Evolutionary conservation across 64 coral and sea anemone genomes (phyloP), one percentile per base, ranked within the genome.

Genomic region (Catalaphyllia jardinei): DNA sequence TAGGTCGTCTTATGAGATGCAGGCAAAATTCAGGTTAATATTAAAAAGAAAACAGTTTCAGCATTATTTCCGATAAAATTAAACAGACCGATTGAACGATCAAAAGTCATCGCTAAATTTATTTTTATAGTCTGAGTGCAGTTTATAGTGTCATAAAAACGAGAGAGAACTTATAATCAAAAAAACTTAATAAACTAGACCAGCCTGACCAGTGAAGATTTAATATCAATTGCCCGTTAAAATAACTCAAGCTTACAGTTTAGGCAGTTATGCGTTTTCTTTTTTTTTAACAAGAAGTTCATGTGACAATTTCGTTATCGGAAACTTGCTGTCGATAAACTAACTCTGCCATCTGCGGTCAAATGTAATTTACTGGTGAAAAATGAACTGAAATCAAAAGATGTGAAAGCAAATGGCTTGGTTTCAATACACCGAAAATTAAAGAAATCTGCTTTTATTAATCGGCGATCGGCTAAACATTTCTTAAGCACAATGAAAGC

Each of bases 331-430:
- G 28, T 6, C 30, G 78, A 60, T 62, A 80, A 80, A 55, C 55
- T 27, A 60, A n/a, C 31, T 31, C 29, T 80, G 33, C 65, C 81
- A 85, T 85, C 81, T 85, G 81, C 81, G 39, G 20, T 29, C 22
- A 85, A 85, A 69, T 77, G 35, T 85, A 85, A 85, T 85, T 71
- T 85, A 71, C 81, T 57, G 33, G 13, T 51, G 62, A 69, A 67
- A 69, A 85, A 63, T 85, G 62, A 38, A 71, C 35, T 16, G 62
- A 85, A 71, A 67, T 85, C 42, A 85, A 85, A 71, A 62, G 63
- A 46, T n/a, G 19, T 50, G 39, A 71, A 85, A 85, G 60, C 60
- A 35, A 69, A 85, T 65, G 42, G 62, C 15, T 85, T 71, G 63
- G 50, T 52, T 85, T 85, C 63, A 85, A 85, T 85, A 25, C 81